A percentile compares a stretch with the other conserved stretches of the same genome.
Evolutionary conservation across 2,113 vertebrate genomes (phyloP).

Genomic region (Notechis scutatus): DNA sequence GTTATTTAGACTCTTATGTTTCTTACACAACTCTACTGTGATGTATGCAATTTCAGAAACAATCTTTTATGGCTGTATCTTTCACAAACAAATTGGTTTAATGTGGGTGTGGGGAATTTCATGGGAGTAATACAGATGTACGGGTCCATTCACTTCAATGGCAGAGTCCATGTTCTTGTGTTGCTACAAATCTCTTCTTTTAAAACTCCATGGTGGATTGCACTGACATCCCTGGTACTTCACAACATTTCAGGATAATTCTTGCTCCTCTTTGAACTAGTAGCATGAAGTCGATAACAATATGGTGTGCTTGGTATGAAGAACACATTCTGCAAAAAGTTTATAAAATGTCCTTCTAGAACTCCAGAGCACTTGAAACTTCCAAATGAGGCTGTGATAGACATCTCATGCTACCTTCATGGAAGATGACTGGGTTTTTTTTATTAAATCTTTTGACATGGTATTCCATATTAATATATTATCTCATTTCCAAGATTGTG

Average conservation of each 20-base stretch:
- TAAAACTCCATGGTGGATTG: background rate
- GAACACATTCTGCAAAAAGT: background rate
- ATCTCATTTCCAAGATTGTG: slow-evolving; percentile 3
- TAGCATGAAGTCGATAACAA: background rate
- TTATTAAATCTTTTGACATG: background rate
- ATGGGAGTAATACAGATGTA: background rate
- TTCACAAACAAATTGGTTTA: background rate
- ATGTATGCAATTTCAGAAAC: background rate
- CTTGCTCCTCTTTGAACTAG: background rate
- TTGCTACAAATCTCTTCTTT: background rate
- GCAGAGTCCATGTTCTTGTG: background rate
- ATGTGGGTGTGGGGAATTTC: background rate
- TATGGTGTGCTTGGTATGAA: background rate
- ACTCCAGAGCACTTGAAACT: background rate
- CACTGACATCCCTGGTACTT: background rate
- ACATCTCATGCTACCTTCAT: background rate
- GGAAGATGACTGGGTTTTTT: background rate
- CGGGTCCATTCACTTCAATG: background rate
- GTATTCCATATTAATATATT: background rate
- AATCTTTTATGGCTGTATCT: background rate
- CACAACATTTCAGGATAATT: background rate
- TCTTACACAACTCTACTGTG: background rate
- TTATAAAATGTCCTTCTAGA: background rate
- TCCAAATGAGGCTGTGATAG: background rate
- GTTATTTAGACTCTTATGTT: background rate